Base-by-base conservation (phyloP, 2,797 vertebrate species). In the Spondyliosoma cantharus region DNA sequence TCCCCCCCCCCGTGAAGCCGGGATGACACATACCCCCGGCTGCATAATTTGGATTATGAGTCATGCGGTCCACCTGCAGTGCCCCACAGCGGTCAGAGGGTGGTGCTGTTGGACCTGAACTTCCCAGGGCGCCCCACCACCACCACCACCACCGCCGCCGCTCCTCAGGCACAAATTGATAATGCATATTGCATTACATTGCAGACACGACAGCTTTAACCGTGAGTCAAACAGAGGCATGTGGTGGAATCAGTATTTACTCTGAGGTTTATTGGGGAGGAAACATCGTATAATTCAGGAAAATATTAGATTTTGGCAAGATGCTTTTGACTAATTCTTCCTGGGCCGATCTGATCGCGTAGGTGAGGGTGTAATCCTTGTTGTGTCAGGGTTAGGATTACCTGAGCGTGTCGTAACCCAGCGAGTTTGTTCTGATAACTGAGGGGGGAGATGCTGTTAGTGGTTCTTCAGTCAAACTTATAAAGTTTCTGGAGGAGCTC, bases 31-130 rank as follows among this genome's bases (percentile, higher is more conserved):
- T 53, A 54, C 67, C 27, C 27, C 42, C 65, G 20, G 46, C 63
- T 81, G 74, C 77, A 83, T 63, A 20, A 61, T 86, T 71, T 70
- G 32, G 24, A 61, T 63, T 66, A 56, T 81, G 80, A 90, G 69
- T 84, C 79, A 84, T 42, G 14, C 64, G 58, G 43, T 6, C 50
- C 22, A 22, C n/a, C 4, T 83, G 81, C 60, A 83, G 81, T 81
- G 52, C 25, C 9, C 0, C 2, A 2, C 0, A 0, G 4, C 0
- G 54, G 43, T 52, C 93, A 92, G 88, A 63, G 65, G 71, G 92
- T 90, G 93, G 90, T 72, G 86, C 92, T 94, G 91, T 94, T 91
- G 91, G 25, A 87, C 90, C 89, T 92, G 71, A 27, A n/a, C 91
- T 74, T 45, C 29, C 5, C 2, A 9, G 57, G 50, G 2, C 0